Conservation (phyloP, 2,888 invertebrate species). For the Ochlodes sylvanus region DNA sequence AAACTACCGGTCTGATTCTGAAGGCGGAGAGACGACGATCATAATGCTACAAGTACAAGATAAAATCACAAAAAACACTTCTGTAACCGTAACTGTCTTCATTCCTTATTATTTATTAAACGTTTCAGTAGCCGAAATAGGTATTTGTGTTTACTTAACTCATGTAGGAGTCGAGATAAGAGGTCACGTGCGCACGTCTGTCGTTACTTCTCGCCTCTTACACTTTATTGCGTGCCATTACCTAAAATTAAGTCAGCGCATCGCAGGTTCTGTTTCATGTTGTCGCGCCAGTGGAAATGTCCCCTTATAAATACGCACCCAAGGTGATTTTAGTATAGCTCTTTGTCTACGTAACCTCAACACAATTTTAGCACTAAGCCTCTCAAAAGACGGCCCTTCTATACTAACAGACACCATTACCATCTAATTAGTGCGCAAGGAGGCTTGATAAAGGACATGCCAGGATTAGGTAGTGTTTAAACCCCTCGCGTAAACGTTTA, state of each 20-base stretch:
- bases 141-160: slow-evolving; percentile 49
- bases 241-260: slow-evolving; percentile 77
- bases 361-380: slow-evolving; percentile 39
- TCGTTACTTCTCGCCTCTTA: slow-evolving; percentile 77
- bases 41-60: too few species aligned
- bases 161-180: slow-evolving; percentile 64
- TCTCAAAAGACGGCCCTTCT: slow-evolving; percentile 46
- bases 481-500: slow-evolving; percentile 21
- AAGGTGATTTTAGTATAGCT: slow-evolving; percentile 59
- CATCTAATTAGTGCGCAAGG: slow-evolving; percentile 50
- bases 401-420: slow-evolving; percentile 56
- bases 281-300: slow-evolving; percentile 58
- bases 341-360: slow-evolving; percentile 40
- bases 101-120: not conserved
- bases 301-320: slow-evolving; percentile 55
- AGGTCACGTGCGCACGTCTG: slow-evolving; percentile 80
- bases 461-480: slow-evolving; percentile 47
- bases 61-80: too few species aligned
- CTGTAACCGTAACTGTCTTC: too few species aligned
- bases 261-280: slow-evolving; percentile 71
- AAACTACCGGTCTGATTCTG: too few species aligned
- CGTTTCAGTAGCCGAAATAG: slow-evolving; percentile 20
- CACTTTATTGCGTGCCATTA: slow-evolving; percentile 81
- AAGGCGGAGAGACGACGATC: too few species aligned
- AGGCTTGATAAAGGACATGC: slow-evolving; percentile 48